Percentiles rank a stretch among this genome's conserved stretches.
phyloP scores from a whole-genome alignment of 2,888 invertebrate species.

The Pseudococcus longispinus region DNA sequence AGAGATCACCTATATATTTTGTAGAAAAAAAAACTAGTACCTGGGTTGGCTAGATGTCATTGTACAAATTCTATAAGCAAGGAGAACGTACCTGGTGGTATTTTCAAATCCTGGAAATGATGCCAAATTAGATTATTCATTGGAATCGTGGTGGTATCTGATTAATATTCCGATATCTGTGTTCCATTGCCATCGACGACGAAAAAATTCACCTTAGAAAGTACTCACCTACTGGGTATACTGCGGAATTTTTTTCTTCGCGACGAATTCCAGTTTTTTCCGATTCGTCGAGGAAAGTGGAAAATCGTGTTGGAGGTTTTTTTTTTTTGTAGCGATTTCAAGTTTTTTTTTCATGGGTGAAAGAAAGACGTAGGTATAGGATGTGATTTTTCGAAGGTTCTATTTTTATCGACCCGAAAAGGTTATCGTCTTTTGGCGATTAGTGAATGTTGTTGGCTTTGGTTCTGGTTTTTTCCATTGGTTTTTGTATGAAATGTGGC shows the following conservation, averaged over 20 bases:
- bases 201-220: background rate
- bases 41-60: background rate
- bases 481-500: background rate
- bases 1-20: background rate
- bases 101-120: slow-evolving; percentile 1
- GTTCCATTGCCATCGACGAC: background rate
- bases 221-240: background rate
- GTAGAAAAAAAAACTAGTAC: background rate
- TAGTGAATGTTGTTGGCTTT: background rate
- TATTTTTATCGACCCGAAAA: background rate
- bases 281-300: background rate
- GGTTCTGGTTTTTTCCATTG: background rate
- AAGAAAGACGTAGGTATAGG: background rate
- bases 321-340: background rate
- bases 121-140: slow-evolving; percentile 3
- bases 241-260: background rate
- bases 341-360: background rate
- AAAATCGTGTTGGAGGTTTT: background rate
- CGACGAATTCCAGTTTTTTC: background rate
- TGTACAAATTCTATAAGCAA: background rate
- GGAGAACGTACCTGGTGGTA: slow-evolving; percentile 32
- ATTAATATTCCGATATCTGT: background rate
- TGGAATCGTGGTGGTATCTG: background rate
- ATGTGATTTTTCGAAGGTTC: background rate
- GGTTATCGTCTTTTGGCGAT: background rate